Conservation (phyloP, 2,113 vertebrate genomes). For the Gallinago undulata region DNA sequence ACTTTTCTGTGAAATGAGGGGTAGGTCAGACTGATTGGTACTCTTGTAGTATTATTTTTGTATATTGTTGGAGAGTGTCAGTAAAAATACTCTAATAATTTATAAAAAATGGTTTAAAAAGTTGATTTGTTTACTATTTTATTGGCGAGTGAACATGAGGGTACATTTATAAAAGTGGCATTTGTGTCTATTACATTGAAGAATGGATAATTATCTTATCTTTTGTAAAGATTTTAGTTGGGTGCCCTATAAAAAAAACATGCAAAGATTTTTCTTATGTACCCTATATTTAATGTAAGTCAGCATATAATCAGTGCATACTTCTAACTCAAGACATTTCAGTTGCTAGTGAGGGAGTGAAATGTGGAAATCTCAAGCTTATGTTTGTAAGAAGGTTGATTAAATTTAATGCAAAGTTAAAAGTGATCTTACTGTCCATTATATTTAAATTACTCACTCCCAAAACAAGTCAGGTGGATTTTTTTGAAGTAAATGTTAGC, state of each 20-base stretch:
- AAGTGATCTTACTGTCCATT: not conserved
- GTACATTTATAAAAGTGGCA: constrained; percentile 71
- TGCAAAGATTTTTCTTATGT: constrained; percentile 61
- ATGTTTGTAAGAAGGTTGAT: not conserved
- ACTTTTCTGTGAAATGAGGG: constrained; percentile 71
- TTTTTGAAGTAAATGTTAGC: not conserved
- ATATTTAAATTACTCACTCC: not conserved
- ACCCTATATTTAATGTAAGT: constrained; percentile 39
- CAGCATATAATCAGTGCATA: constrained; percentile 4
- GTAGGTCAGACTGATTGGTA: constrained; percentile 75
- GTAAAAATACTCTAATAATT: constrained; percentile 78
- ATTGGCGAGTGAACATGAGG: constrained; percentile 70
- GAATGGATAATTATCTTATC: constrained; percentile 72
- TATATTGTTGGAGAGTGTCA: constrained; percentile 81
- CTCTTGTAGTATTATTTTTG: constrained; percentile 89
- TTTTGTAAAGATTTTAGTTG: constrained; percentile 78
- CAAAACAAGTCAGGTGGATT: not conserved
- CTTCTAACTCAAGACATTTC: constrained; percentile 8
- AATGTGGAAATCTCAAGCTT: not conserved
- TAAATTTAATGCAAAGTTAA: not conserved
- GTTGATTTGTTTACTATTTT: constrained; percentile 80
- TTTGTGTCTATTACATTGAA: constrained; percentile 72
- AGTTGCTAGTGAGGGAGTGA: not conserved
- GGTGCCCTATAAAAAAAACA: constrained; percentile 59
- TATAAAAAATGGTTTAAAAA: constrained; percentile 76